Evolutionary conservation across 1,140 invertebrate genomes (phyloP), one percentile per base, ranked within the genome.

Genomic region (Lepidurus packardi): DNA sequence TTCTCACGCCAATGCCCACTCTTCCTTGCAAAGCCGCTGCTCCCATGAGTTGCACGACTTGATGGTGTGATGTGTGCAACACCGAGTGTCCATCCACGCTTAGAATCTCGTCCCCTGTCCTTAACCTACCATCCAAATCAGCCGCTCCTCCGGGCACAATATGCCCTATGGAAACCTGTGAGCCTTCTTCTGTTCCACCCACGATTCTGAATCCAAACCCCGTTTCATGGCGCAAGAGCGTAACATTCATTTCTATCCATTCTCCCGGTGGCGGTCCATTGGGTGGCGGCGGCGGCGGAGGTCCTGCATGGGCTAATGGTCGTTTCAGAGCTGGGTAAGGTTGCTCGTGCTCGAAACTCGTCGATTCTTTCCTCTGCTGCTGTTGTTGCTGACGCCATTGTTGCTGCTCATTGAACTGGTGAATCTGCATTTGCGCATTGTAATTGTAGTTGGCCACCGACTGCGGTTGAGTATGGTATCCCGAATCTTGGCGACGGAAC

Each of bases 201-300:
- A 99, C 94, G 84, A 99, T 97, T 81, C 97, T 88, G 88, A 99
- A 99, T 8, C 98, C 98, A 87, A 99, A 98, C 16, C 95, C 95
- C 83, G 89, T 90, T 76, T 95, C 92, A 83, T 94, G 92, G 76
- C 93, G 87, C 45, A 91, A 89, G 11, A 97, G 84, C 21, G 91
- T 91, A 0, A 97, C 92, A 75, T 91, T 89, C 79, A 92, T 91
- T 82, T 95, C 90, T 77, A 91, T 85, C 85, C 89, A 92, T 80
- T 92, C 91, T 13, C 80, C 81, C 74, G n/a, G 73, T 21, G 77
- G 78, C 34, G 73, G 76, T 47, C n/a, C 77, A 76, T 1, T 78
- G 44, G 75, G 53, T 21, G 53, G 9, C 8, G 53, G 53, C 7
- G 53, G 53, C 53, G 53, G 9, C 0, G 53, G 53, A 11, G 53